Conservation (phyloP, 1,140 invertebrate species). For the Calycopis cecrops region DNA sequence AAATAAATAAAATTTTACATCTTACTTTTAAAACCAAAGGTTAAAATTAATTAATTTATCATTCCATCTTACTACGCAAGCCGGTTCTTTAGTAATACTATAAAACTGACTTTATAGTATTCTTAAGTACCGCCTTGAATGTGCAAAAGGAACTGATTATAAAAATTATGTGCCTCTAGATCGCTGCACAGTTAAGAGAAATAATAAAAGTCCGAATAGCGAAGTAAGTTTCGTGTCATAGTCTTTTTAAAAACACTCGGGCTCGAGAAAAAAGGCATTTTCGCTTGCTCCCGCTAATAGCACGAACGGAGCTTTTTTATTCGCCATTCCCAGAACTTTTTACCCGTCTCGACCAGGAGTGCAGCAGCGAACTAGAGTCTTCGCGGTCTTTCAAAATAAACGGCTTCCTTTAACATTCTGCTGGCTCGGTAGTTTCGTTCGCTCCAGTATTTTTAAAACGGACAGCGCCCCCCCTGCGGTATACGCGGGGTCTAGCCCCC, state of each 20-base stretch:
- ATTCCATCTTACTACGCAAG: no score
- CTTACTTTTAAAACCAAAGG: no score
- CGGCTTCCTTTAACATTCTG: constrained; percentile 65
- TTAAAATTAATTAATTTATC: no score
- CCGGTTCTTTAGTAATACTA: no score
- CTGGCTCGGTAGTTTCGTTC: constrained; percentile 59
- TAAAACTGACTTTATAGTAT: no score
- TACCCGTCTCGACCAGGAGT: constrained; percentile 48
- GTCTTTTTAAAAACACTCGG: constrained; percentile 29
- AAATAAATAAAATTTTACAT: no score
- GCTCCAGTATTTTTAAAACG: constrained; percentile 71
- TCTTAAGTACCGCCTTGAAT: no score
- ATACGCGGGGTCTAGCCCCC: constrained; percentile 40
- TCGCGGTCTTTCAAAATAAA: constrained; percentile 67
- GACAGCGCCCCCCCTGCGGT: constrained; percentile 58
- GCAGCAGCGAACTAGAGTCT: constrained; percentile 47
- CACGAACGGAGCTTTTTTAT: constrained; percentile 40
- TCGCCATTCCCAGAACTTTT: constrained; percentile 53
- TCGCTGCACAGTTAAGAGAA: constrained; percentile 3
- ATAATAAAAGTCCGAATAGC: constrained; percentile 25
- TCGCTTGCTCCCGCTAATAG: constrained; percentile 44
- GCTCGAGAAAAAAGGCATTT: constrained; percentile 38
- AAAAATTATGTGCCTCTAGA: constrained; percentile 2
- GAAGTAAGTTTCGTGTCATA: constrained; percentile 32
- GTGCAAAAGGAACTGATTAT: background rate